Evolutionary conservation across 2,888 invertebrate genomes (phyloP).

Genomic region (Leucoptera coffeella): DNA sequence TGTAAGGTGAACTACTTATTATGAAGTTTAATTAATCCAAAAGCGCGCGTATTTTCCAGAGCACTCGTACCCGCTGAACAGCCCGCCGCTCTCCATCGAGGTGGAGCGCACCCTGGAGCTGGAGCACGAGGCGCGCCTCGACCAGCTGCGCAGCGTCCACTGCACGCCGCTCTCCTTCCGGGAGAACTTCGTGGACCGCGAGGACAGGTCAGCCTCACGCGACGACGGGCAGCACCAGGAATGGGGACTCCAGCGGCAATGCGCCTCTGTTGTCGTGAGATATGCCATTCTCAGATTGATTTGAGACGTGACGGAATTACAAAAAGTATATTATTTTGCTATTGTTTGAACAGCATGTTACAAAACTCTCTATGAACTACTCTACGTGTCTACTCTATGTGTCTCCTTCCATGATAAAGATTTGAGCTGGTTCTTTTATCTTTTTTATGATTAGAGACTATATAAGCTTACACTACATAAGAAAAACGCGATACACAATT

Average conservation of each 20-base stretch:
- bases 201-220: constrained; percentile 33
- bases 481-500: too few relatives aligned
- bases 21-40: neutral
- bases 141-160: constrained; percentile 59
- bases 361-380: too few relatives aligned
- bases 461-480: too few relatives aligned
- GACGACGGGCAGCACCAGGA: neutral
- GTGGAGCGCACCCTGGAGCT: constrained; percentile 27
- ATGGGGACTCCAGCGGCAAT: neutral
- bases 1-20: too few relatives aligned
- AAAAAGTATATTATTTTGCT: too few relatives aligned
- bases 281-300: neutral
- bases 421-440: too few relatives aligned
- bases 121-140: constrained; percentile 57
- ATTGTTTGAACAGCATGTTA: too few relatives aligned
- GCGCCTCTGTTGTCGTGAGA: too few relatives aligned
- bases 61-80: constrained; percentile 27
- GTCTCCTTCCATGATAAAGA: too few relatives aligned
- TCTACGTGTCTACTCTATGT: too few relatives aligned
- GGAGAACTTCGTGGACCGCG: constrained; percentile 52
- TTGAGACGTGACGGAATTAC: neutral
- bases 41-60: constrained; percentile 11
- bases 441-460: too few relatives aligned
- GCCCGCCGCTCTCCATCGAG: constrained; percentile 21
- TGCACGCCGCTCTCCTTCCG: constrained; percentile 44